These are phyloP conservation scores for Pedetes capensis DNA, from an alignment of 2,113 vertebrate genomes.

Conservation along the genomic window DNA sequence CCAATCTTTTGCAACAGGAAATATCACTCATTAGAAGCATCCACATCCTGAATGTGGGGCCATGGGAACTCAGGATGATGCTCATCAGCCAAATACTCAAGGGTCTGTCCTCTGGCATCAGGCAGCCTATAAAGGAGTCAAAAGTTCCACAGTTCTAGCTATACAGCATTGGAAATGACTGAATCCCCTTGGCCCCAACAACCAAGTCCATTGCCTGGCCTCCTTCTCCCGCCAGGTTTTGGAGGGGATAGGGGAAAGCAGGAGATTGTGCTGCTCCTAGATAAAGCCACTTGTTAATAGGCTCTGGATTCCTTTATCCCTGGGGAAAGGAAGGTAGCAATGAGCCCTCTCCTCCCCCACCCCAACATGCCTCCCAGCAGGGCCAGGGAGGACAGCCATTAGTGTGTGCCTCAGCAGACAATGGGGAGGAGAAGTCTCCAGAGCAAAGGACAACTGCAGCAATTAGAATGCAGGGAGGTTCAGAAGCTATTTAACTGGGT, in stretches of 20 bases:
- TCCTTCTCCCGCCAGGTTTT: conserved; percentile 41
- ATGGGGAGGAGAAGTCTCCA: conserved; percentile 83
- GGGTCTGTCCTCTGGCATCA: neutral
- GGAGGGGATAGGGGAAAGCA: neutral
- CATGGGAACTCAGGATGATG: neutral
- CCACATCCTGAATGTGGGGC: neutral
- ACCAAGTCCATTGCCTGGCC: neutral
- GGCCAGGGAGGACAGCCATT: conserved; percentile 80
- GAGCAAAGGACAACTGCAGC: conserved; percentile 88
- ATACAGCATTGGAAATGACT: neutral
- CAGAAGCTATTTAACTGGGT: conserved; percentile 91
- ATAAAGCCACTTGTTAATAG: conserved; percentile 69
- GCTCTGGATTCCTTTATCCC: conserved; percentile 67
- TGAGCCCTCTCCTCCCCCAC: neutral
- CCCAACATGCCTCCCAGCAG: conserved; percentile 67
- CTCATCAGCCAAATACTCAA: neutral
- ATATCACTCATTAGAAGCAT: conserved; percentile 13
- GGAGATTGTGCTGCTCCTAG: conserved; percentile 28
- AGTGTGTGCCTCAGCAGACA: conserved; percentile 80
- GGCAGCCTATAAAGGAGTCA: neutral
- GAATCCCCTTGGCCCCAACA: neutral
- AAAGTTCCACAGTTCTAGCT: neutral
- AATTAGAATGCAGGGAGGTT: conserved; percentile 89
- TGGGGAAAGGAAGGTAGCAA: conserved; percentile 53
- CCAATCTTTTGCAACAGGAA: neutral